Evolutionary conservation across 2,797 vertebrate species (phyloP).

Genomic region (Gallinago nigripennis): DNA sequence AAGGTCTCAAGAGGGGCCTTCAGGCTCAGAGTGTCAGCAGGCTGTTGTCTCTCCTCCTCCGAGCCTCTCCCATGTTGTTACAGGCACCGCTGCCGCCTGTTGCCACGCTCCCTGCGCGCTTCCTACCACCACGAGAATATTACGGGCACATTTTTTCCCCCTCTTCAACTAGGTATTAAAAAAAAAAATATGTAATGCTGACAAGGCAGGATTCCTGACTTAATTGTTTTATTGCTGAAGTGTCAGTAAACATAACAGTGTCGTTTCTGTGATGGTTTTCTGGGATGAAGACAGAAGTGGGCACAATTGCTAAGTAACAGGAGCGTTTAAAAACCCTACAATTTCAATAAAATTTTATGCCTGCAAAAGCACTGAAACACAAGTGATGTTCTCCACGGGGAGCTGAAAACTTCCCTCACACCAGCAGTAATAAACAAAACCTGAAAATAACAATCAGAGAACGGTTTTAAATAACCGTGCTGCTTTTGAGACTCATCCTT

Average conservation of each 20-base stretch:
- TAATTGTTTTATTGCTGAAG: neutral
- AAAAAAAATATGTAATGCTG: neutral
- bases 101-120: neutral
- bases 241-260: neutral
- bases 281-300: neutral
- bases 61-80: neutral
- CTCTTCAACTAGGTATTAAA: neutral
- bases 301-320: neutral
- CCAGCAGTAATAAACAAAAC: neutral
- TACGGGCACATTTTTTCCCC: neutral
- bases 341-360: neutral
- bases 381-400: neutral
- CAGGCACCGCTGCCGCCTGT: neutral
- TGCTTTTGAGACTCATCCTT: neutral
- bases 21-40: neutral
- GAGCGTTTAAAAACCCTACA: neutral
- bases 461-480: neutral
- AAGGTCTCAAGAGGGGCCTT: neutral
- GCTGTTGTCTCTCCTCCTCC: neutral
- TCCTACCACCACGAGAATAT: neutral
- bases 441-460: neutral
- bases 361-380: neutral
- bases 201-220: neutral
- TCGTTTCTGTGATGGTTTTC: neutral
- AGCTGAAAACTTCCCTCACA: neutral